These are phyloP conservation scores for Accipiter cooperii DNA, from an alignment of 2,113 vertebrate species.

Conservation along the genomic window DNA sequence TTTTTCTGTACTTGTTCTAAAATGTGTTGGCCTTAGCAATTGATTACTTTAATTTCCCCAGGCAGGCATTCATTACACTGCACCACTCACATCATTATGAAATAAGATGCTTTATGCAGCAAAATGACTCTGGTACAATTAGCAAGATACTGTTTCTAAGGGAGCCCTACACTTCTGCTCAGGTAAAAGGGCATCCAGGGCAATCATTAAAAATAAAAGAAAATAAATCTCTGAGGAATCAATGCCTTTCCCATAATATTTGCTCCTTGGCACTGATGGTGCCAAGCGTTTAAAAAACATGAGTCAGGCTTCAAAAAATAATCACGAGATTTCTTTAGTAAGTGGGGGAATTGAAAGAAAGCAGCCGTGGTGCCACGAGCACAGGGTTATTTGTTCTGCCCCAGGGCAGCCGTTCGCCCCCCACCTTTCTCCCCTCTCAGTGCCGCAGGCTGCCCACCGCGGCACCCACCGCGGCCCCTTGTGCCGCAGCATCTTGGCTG, in stretches of 20 bases:
- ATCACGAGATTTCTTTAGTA: neutral
- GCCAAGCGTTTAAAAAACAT: neutral
- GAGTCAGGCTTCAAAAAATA: neutral
- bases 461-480: neutral
- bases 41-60: slow-evolving; percentile 8
- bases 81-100: neutral
- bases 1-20: neutral
- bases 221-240: neutral
- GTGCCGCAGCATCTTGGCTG: neutral
- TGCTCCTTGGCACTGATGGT: neutral
- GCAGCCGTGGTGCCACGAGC: neutral
- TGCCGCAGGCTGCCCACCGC: too few relatives aligned
- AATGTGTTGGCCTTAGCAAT: neutral
- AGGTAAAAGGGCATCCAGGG: neutral
- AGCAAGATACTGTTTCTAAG: neutral
- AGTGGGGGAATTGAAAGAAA: neutral
- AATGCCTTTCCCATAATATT: neutral
- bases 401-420: accelerated
- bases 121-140: neutral
- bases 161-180: neutral
- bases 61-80: neutral
- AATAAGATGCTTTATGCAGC: neutral
- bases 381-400: accelerated
- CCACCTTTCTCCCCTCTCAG: too few relatives aligned
- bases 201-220: neutral